Conservation (phyloP, 2,113 vertebrate genomes). For the Ophiodon elongatus region DNA sequence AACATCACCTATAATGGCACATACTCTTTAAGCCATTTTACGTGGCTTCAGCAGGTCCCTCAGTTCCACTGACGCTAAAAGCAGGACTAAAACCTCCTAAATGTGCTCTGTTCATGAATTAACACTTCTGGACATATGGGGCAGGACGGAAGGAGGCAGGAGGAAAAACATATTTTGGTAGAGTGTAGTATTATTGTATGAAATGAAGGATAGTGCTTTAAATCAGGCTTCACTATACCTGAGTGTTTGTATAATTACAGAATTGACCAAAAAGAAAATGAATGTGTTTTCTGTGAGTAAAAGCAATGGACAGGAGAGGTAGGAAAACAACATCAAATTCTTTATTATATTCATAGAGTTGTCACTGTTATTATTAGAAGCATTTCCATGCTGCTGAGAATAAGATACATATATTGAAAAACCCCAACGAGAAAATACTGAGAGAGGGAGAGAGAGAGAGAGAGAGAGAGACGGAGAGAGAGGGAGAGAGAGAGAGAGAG, state of each 20-base stretch:
- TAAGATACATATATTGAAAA: constrained; percentile 74
- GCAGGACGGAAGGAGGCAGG: too few relatives aligned
- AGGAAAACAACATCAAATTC: constrained; percentile 82
- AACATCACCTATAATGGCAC: too few relatives aligned
- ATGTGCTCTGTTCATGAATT: too few relatives aligned
- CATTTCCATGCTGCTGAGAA: constrained; percentile 81
- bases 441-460: constrained; percentile 51
- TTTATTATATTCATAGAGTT: constrained; percentile 82
- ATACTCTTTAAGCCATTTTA: too few relatives aligned
- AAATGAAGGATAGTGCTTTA: background rate
- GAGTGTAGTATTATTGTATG: background rate
- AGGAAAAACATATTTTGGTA: background rate
- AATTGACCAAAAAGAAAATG: background rate
- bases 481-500: constrained; percentile 66
- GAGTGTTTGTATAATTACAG: background rate
- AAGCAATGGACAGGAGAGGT: constrained; percentile 40
- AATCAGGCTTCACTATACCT: background rate
- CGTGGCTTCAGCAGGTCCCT: too few relatives aligned
- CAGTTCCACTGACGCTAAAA: too few relatives aligned
- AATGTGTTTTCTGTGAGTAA: background rate
- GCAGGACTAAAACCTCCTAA: too few relatives aligned
- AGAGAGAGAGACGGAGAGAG: constrained; percentile 64
- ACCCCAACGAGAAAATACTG: constrained; percentile 59
- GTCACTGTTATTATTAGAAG: constrained; percentile 72
- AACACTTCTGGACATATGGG: too few relatives aligned